Evolutionary conservation across 2,888 invertebrate genomes (phyloP).

Genomic region (Leucophenga maculata): DNA sequence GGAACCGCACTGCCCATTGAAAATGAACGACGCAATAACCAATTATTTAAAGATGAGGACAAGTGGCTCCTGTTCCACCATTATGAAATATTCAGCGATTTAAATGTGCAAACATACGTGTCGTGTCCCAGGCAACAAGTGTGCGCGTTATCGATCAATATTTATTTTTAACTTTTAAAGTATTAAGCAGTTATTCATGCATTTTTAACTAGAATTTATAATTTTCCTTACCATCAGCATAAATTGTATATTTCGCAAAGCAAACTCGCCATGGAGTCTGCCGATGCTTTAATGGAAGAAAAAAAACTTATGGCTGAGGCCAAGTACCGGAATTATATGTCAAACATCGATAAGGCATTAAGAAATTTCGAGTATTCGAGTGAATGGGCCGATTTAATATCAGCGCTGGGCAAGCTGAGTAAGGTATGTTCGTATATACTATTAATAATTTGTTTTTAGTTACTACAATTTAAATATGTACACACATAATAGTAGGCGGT

Average conservation of each 20-base stretch:
- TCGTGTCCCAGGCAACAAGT: neutral
- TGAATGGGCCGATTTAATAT: slow-evolving; percentile 95
- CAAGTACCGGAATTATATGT: slow-evolving; percentile 85
- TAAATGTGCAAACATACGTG: neutral
- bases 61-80: neutral
- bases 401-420: slow-evolving; percentile 89
- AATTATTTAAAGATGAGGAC: neutral
- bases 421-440: slow-evolving; percentile 76
- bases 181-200: no score
- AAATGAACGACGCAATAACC: neutral
- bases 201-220: neutral
- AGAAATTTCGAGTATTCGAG: slow-evolving; percentile 94
- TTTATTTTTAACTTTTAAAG: no score
- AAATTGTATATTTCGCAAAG: neutral
- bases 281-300: slow-evolving; percentile 76
- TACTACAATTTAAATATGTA: neutral
- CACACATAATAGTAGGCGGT: neutral
- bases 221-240: neutral
- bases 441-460: neutral
- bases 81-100: neutral
- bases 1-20: neutral
- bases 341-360: slow-evolving; percentile 88
- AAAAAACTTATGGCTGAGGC: slow-evolving; percentile 86
- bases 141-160: neutral
- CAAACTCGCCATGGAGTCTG: slow-evolving; percentile 66